Evolutionary conservation across 2,888 invertebrate species (phyloP), one percentile per base, ranked within the genome.

Genomic region (Drosophila kuntzei): DNA sequence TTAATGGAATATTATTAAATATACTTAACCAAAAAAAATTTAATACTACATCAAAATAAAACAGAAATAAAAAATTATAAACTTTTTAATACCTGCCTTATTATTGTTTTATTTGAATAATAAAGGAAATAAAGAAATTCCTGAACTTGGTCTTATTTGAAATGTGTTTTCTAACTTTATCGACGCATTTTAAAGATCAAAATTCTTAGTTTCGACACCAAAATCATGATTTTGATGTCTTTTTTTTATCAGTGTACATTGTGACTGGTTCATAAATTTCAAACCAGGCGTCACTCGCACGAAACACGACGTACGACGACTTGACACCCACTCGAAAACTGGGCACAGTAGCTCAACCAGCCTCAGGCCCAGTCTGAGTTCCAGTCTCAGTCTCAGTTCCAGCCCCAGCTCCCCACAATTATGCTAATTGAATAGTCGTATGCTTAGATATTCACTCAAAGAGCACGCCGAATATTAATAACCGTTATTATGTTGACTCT

Each of bases 401-500:
- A 5, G 39, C 27, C 18, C 18, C 25, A 37, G n/a, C 55, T 62
- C 14, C 25, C 12, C 11, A 43, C 60, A 76, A 75, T 75, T 76
- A 79, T 76, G 75, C 71, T 79, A 75, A 79, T 76, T 75, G 64
- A 79, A 79, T 74, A 50, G 63, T 43, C 41, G 58, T 54, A 57
- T 66, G 73, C 47, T 36, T 57, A 77, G 75, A 43, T 59, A 53
- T 49, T 39, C 43, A 41, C 57, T 73, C 54, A 73, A 74, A 74
- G 74, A 74, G 78, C 74, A 49, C 27, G 61, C 74, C 78, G 78
- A 78, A 78, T 54, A 73, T 77, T 73, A 74, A 78, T 74, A 78
- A 73, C 78, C 78, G 78, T 61, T 74, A 73, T 74, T 78, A 73
- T 51, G 61, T 49, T 32, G 58, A 63, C 58, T 76, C 76, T 51